Percentiles rank a stretch among this genome's conserved stretches.
Conservation (phyloP, 2,797 vertebrate species). For the Aulostomus chinensis region DNA sequence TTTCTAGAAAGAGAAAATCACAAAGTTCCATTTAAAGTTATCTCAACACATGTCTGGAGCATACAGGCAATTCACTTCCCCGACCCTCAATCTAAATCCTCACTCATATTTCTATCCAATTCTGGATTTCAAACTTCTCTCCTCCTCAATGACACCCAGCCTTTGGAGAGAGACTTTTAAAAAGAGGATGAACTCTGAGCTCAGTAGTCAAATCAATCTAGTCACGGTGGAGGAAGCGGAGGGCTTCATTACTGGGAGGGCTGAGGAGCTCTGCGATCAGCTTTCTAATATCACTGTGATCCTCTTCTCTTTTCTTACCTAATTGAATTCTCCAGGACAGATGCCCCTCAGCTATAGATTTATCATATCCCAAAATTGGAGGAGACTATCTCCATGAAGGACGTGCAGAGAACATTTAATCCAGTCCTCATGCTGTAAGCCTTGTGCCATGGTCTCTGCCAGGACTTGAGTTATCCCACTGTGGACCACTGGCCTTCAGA, state of each 20-base stretch:
- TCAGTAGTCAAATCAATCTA: slow-evolving; percentile 69
- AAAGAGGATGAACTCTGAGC: slow-evolving; percentile 62
- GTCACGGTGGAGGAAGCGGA: slow-evolving; percentile 54
- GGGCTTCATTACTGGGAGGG: slow-evolving; percentile 69
- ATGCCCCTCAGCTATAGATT: slow-evolving; percentile 71
- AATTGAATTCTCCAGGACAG: slow-evolving; percentile 78
- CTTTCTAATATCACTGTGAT: slow-evolving; percentile 71
- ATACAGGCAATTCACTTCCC: slow-evolving; percentile 6
- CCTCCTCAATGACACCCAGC: slow-evolving; percentile 32
- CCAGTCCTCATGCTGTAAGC: slow-evolving; percentile 39
- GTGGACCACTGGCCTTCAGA: slow-evolving; percentile 52
- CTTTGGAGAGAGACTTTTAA: slow-evolving; percentile 55
- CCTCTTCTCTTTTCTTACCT: slow-evolving; percentile 71
- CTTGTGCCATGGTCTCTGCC: slow-evolving; percentile 17
- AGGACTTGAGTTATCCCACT: slow-evolving; percentile 44
- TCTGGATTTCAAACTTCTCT: slow-evolving; percentile 42
- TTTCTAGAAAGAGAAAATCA: no score
- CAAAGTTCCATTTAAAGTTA: slow-evolving; percentile 51
- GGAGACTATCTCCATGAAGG: slow-evolving; percentile 67
- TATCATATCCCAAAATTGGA: slow-evolving; percentile 77
- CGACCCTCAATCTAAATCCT: slow-evolving; percentile 11
- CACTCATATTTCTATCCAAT: slow-evolving; percentile 37
- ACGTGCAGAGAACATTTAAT: slow-evolving; percentile 72
- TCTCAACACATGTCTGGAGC: slow-evolving; percentile 21
- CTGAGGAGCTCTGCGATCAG: slow-evolving; percentile 64